phyloP scores from a whole-genome alignment of 2,113 vertebrate genomes.

The Festucalex cinctus region DNA sequence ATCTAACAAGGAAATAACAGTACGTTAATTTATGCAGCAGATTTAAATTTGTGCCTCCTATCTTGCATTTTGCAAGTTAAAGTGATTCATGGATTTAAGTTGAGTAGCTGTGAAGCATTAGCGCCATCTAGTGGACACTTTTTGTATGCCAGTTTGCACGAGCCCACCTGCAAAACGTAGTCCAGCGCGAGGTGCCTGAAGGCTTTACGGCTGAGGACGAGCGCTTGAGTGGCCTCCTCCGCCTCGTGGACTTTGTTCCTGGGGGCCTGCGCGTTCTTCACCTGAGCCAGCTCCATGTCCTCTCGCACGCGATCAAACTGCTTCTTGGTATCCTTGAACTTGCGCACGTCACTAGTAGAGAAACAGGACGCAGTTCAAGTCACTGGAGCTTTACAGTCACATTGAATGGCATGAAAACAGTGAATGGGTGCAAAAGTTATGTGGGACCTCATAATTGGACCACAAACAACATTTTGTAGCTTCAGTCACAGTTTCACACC shows the following conservation, averaged over 20 bases:
- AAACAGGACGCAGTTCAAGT: background rate
- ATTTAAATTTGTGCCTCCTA: background rate
- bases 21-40: background rate
- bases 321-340: conserved; percentile 97
- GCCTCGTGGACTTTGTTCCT: conserved; percentile 93
- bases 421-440: too few relatives aligned
- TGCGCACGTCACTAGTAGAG: conserved; percentile 85
- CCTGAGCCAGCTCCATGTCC: conserved; percentile 92
- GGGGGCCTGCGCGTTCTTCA: conserved; percentile 92
- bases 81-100: background rate
- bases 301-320: conserved; percentile 96
- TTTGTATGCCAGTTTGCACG: background rate
- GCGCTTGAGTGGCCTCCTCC: conserved; percentile 87
- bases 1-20: conserved; percentile 52
- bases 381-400: background rate
- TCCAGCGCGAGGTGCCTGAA: conserved; percentile 93
- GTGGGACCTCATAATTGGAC: background rate
- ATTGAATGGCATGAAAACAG: too few relatives aligned
- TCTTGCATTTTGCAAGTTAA: background rate
- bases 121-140: conserved; percentile 37
- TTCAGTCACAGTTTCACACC: too few relatives aligned
- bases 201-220: conserved; percentile 87
- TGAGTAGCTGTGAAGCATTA: conserved; percentile 17
- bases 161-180: conserved; percentile 89
- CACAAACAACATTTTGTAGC: too few relatives aligned